phyloP scores from a whole-genome alignment of 2,888 invertebrate genomes.

The Tenthredo scrophulariae region DNA sequence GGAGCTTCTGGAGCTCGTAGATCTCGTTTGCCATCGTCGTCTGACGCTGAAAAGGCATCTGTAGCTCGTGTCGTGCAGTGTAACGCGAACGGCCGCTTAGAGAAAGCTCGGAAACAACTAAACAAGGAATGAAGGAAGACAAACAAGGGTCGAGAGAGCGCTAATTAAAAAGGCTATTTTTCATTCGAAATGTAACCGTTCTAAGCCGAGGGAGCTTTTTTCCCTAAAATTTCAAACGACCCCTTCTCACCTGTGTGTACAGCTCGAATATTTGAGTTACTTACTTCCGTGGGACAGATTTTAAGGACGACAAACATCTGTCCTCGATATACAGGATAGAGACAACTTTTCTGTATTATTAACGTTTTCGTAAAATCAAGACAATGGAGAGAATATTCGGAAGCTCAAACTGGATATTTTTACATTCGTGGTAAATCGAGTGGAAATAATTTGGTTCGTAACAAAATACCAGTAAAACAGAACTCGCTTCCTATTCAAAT shows the following conservation, averaged over 20 bases:
- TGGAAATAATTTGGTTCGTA: not conserved
- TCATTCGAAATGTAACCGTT: constrained; percentile 15
- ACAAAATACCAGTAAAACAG: not conserved
- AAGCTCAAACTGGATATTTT: not conserved
- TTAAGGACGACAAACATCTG: not conserved
- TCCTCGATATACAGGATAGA: not conserved
- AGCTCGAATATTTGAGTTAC: constrained; percentile 14
- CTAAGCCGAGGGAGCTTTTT: constrained; percentile 16
- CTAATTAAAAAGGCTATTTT: constrained; percentile 46
- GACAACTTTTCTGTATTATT: not conserved
- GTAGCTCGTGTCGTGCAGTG: not conserved
- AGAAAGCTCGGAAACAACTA: constrained; percentile 10
- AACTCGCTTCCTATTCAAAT: not conserved
- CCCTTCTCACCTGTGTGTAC: not conserved
- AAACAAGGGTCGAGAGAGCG: constrained; percentile 20
- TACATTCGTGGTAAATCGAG: not conserved
- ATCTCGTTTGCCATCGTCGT: constrained; percentile 29
- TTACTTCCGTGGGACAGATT: not conserved
- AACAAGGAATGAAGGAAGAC: constrained; percentile 17
- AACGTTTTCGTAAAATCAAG: not conserved
- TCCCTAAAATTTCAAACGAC: constrained; percentile 1
- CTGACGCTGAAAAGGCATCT: constrained; percentile 30
- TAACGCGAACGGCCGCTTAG: constrained; percentile 9
- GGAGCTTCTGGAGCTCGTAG: constrained; percentile 40
- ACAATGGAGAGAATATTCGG: not conserved